phyloP scores from a whole-genome alignment of 2,888 invertebrate genomes.

The Perizoma affinitatum region DNA sequence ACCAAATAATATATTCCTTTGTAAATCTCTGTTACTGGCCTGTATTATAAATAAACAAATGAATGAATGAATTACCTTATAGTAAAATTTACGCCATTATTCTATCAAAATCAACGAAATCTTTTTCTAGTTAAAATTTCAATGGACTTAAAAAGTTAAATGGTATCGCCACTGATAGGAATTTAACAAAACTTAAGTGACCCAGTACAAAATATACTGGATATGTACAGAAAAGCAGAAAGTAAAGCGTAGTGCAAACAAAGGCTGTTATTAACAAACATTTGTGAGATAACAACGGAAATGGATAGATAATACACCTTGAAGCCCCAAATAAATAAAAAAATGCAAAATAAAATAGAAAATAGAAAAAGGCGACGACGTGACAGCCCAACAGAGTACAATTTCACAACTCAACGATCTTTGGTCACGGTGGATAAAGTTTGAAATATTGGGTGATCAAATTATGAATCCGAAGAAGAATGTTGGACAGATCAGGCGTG shows the following conservation, averaged over 20 bases:
- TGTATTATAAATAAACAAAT: too few relatives aligned
- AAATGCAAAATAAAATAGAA: background rate
- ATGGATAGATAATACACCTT: constrained; percentile 58
- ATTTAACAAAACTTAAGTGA: too few relatives aligned
- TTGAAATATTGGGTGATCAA: constrained; percentile 28
- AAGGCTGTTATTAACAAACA: constrained; percentile 24
- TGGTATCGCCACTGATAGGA: too few relatives aligned
- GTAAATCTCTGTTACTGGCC: too few relatives aligned
- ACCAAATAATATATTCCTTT: too few relatives aligned
- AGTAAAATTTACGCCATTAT: too few relatives aligned
- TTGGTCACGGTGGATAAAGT: constrained; percentile 43
- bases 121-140: too few relatives aligned
- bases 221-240: background rate
- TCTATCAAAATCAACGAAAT: too few relatives aligned
- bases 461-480: constrained; percentile 3
- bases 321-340: constrained; percentile 39
- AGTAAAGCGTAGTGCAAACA: background rate
- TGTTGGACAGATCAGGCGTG: background rate
- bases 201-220: too few relatives aligned
- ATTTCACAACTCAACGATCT: constrained; percentile 51
- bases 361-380: too few relatives aligned
- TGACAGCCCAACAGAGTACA: constrained; percentile 34
- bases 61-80: too few relatives aligned
- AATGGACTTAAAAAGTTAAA: too few relatives aligned
- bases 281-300: constrained; percentile 61